A percentile compares a stretch with the other conserved stretches of the same genome.
These are phyloP conservation scores for Origma solitaria DNA, from an alignment of 2,113 vertebrate species.

Conservation along the genomic window DNA sequence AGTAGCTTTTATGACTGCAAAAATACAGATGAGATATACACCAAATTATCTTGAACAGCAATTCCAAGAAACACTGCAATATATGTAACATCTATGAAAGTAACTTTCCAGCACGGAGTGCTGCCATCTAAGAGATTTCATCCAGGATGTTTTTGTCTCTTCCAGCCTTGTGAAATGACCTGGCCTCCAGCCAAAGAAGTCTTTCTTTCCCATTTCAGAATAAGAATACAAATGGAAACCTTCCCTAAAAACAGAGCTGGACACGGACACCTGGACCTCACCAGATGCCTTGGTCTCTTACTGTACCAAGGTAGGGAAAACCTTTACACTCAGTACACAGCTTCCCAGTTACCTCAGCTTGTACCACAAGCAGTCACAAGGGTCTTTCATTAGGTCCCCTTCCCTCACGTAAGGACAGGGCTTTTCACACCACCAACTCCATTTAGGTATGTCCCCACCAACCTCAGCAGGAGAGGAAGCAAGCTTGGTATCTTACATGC, in stretches of 20 bases:
- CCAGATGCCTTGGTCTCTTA: neutral
- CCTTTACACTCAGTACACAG: neutral
- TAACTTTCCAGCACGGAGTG: neutral
- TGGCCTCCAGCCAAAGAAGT: neutral
- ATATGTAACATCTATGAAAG: neutral
- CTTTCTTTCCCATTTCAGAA: neutral
- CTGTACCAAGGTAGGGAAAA: accelerated
- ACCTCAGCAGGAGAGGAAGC: neutral
- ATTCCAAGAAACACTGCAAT: neutral
- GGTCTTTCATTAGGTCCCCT: neutral
- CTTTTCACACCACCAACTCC: neutral
- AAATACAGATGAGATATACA: neutral
- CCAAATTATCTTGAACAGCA: neutral
- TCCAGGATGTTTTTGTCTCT: neutral
- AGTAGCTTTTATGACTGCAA: neutral
- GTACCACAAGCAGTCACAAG: neutral
- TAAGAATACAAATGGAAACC: neutral
- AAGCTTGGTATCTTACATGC: neutral
- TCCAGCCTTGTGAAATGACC: neutral
- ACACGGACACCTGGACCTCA: neutral
- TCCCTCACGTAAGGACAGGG: neutral
- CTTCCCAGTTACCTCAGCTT: neutral
- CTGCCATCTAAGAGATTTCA: neutral
- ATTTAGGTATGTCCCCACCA: neutral
- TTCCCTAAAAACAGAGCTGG: neutral